Base-by-base conservation (phyloP, 64 coral and sea anemone genomes). In the Montipora foliosa region DNA sequence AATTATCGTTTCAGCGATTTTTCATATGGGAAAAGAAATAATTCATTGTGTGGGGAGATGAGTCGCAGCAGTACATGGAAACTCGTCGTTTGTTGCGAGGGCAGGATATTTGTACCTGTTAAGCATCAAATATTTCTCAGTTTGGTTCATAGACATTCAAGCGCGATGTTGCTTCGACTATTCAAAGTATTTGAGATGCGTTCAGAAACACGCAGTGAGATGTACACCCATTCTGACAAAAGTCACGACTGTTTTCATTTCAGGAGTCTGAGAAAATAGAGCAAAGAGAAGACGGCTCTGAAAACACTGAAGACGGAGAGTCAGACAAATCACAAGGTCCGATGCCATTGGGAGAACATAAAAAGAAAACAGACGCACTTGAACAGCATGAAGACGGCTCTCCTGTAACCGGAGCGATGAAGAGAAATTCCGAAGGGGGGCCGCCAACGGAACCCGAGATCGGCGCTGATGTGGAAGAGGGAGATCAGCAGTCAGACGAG, bases 401-500 rank as follows among this genome's bases (percentile, higher is more conserved):
- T 45, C 60, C 12, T 46, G 46, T 55, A 37, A 74, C 64, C 72
- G 81, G 72, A 79, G 62, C 88, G 8, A 67, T 8, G 21, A 4
- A 44, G 17, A 20, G 24, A 49, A 69, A 45, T 8, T 21, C 51
- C 78, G 21, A 74, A 51, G 79, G 71, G 46, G 45, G 44, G 82
- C n/a, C 82, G 70, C 37, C 5, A 22, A 72, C 70, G 10, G 82
- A 47, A 3, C 25, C 47, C 8, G 91, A 93, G 17, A 72, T 11
- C 87, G 48, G 49, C 11, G 62, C 24, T 49, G 93, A 89, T 7
- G 50, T 22, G 44, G 79, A 85, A 1, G 74, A 47, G 47, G 49
- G 29, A 53, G 47, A 82, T 19, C 79, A 84, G 4, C 83, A 98
- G 71, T 48, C 91, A 3, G 89, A 81, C 29, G 79, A 76, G 21